Percentiles rank a stretch among this genome's conserved stretches.
phyloP scores from a whole-genome alignment of 1,140 invertebrate genomes.

The Drosophila mauritiana region DNA sequence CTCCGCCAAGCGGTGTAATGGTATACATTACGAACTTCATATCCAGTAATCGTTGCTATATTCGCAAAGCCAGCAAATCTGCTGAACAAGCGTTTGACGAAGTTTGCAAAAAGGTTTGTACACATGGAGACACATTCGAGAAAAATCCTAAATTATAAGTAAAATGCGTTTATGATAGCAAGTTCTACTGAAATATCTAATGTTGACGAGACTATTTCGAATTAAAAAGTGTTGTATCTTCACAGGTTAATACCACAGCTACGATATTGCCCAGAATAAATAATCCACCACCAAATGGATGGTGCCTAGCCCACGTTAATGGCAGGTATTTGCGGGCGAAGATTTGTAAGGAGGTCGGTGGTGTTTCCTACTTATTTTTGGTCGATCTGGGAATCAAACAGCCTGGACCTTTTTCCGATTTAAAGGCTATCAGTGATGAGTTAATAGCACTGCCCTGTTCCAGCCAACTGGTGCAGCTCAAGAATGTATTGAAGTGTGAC shows the following conservation, averaged over 20 bases:
- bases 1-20: slow-evolving; percentile 9
- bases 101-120: slow-evolving; percentile 57
- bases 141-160: no score
- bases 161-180: neutral
- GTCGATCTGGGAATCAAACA: slow-evolving; percentile 51
- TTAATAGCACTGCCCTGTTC: slow-evolving; percentile 46
- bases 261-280: slow-evolving; percentile 16
- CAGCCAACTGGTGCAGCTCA: slow-evolving; percentile 44
- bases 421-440: slow-evolving; percentile 50
- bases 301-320: slow-evolving; percentile 35
- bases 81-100: slow-evolving; percentile 32
- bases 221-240: neutral
- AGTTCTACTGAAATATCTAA: neutral
- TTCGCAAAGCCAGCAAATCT: slow-evolving; percentile 41
- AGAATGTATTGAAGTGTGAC: slow-evolving; percentile 29
- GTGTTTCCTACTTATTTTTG: slow-evolving; percentile 20
- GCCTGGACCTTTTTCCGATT: neutral
- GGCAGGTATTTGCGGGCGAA: slow-evolving; percentile 43
- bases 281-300: slow-evolving; percentile 1
- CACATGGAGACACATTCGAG: neutral
- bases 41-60: slow-evolving; percentile 60
- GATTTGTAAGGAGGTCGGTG: neutral
- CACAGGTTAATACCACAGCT: slow-evolving; percentile 35
- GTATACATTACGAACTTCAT: slow-evolving; percentile 47
- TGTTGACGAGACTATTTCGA: no score